These are phyloP conservation scores for Drosophila putrida DNA, from an alignment of 2,888 invertebrate species.

Conservation along the genomic window DNA sequence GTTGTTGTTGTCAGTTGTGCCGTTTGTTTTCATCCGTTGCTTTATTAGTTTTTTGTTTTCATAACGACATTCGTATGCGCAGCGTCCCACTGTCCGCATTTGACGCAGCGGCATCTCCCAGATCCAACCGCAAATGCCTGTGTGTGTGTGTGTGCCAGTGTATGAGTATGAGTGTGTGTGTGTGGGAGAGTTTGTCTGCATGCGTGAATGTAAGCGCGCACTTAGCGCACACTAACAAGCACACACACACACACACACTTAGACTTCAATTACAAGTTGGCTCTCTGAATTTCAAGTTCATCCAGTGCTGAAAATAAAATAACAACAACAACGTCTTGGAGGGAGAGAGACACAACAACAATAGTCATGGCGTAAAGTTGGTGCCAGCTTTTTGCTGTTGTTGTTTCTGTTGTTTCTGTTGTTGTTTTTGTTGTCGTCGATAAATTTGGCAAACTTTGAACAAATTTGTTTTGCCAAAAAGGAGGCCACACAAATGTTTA, in stretches of 20 bases:
- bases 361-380: conserved; percentile 2
- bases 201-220: conserved; percentile 12
- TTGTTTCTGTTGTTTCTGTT: conserved; percentile 16
- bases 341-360: conserved; percentile 11
- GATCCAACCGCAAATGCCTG: conserved; percentile 26
- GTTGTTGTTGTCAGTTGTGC: conserved; percentile 33
- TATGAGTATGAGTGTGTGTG: conserved; percentile 15
- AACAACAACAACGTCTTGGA: conserved; percentile 23
- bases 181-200: conserved; percentile 23
- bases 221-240: conserved; percentile 34
- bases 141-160: conserved; percentile 12
- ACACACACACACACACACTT: conserved; percentile 38
- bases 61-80: conserved; percentile 76
- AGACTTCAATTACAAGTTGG: conserved; percentile 62
- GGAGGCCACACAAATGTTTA: conserved; percentile 43
- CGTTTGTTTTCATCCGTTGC: conserved; percentile 76
- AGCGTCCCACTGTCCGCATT: conserved; percentile 54
- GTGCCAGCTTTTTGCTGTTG: not conserved
- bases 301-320: conserved; percentile 48
- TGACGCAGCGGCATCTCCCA: conserved; percentile 40
- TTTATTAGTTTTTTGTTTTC: conserved; percentile 82
- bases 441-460: conserved; percentile 30
- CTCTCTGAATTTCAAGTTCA: conserved; percentile 81
- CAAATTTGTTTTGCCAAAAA: conserved; percentile 23
- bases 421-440: conserved; percentile 23